Conservation (phyloP, 2,113 vertebrate species). For the Tychaedon coryphoeus region DNA sequence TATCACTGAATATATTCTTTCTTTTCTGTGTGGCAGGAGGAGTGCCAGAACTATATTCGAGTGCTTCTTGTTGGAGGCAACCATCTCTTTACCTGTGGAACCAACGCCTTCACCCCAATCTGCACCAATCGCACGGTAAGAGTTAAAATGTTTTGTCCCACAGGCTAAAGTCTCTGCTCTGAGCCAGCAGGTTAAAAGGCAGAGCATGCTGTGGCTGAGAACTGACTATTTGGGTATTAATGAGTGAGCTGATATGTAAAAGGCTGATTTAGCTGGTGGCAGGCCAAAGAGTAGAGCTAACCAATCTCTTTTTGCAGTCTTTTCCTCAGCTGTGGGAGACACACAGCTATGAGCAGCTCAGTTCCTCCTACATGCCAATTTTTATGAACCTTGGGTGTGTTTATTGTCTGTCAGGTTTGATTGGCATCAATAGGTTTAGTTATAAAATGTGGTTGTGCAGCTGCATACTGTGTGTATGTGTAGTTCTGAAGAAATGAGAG, state of each 20-base stretch:
- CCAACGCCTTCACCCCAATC: slow-evolving; percentile 94
- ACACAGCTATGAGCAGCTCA: neutral
- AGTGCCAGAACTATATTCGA: slow-evolving; percentile 98
- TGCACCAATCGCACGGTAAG: slow-evolving; percentile 95
- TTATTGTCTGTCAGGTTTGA: neutral
- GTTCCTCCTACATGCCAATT: neutral
- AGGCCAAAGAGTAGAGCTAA: neutral
- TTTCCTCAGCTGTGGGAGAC: neutral
- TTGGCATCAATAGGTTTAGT: neutral
- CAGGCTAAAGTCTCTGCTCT: neutral
- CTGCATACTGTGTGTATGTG: neutral
- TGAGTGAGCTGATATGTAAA: neutral
- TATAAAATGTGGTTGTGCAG: neutral
- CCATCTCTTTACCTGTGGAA: slow-evolving; percentile 93
- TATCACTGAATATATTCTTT: neutral
- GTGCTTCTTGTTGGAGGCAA: slow-evolving; percentile 92
- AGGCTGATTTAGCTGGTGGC: neutral
- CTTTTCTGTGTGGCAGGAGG: slow-evolving; percentile 78
- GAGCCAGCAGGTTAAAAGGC: neutral
- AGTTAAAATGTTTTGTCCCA: neutral
- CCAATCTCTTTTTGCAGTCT: fast-evolving
- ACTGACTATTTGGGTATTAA: neutral
- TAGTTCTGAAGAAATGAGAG: neutral
- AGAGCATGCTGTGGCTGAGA: neutral
- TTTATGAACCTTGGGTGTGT: neutral